phyloP scores from a whole-genome alignment of 2,888 invertebrate genomes.

The Pterostichus madidus region DNA sequence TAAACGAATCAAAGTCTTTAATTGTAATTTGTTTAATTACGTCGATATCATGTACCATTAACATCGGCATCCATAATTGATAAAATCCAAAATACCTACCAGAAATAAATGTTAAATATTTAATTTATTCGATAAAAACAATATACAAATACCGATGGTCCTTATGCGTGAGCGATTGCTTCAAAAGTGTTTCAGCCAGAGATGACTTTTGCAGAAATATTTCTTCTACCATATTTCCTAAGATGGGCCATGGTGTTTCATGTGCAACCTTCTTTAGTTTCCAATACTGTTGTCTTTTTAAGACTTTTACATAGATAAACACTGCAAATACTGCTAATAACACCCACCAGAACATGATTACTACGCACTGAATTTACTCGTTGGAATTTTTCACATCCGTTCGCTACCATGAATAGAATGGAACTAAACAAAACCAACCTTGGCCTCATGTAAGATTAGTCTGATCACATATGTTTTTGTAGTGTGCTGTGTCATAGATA shows the following conservation, averaged over 20 bases:
- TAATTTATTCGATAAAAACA: background rate
- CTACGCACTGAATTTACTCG: background rate
- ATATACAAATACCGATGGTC: background rate
- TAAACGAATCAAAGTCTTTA: constrained; percentile 80
- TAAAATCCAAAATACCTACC: constrained; percentile 67
- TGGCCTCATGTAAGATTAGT: no score
- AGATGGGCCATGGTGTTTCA: constrained; percentile 63
- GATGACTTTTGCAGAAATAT: no score
- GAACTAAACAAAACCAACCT: background rate
- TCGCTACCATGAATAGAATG: background rate
- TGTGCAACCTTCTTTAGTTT: constrained; percentile 56
- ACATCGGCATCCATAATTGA: constrained; percentile 73
- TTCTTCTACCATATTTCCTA: constrained; percentile 56
- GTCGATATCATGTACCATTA: constrained; percentile 79
- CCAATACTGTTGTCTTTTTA: constrained; percentile 64
- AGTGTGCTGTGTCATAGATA: no score
- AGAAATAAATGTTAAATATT: constrained; percentile 8
- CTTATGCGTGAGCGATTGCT: no score
- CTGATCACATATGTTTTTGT: no score
- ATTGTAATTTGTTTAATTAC: constrained; percentile 79
- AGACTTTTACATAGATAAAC: constrained; percentile 65
- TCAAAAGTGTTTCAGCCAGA: no score
- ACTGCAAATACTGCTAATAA: constrained; percentile 55
- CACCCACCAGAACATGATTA: constrained; percentile 42
- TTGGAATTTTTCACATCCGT: background rate